Percentiles rank a stretch among this genome's conserved stretches.
phyloP scores from a whole-genome alignment of 30 jellyfish, hydroid and myxozoan genomes.

The Hydractinia echinata region DNA sequence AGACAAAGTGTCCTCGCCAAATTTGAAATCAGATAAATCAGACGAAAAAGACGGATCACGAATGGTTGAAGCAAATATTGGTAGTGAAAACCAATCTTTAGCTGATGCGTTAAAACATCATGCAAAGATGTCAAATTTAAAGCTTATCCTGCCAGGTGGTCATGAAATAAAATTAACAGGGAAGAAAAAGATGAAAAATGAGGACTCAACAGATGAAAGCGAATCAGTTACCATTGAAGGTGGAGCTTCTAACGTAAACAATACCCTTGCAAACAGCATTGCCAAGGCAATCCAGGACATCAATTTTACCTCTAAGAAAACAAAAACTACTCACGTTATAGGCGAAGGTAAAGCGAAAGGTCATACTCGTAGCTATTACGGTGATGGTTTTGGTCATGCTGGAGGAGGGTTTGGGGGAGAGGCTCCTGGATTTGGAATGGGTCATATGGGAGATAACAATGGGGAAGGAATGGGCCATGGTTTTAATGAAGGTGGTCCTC shows the following conservation, averaged over 20 bases:
- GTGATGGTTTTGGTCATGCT: constrained; percentile 1
- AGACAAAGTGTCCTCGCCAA: constrained; percentile 33
- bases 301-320: constrained; percentile 8
- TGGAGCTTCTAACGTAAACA: background rate
- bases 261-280: constrained; percentile 1
- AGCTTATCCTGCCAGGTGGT: constrained; percentile 86
- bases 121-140: constrained; percentile 65
- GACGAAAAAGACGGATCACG: constrained; percentile 2
- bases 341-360: background rate
- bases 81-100: constrained; percentile 9
- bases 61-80: background rate
- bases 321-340: constrained; percentile 3
- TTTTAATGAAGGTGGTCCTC: constrained; percentile 2
- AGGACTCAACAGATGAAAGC: constrained; percentile 32
- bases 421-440: background rate
- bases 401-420: constrained; percentile 6
- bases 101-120: constrained; percentile 35
- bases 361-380: background rate
- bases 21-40: constrained; percentile 10
- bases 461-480: constrained; percentile 3
- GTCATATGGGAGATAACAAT: background rate
- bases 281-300: background rate
- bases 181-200: constrained; percentile 28
- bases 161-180: constrained; percentile 63
- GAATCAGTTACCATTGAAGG: constrained; percentile 25